Conservation (phyloP, 2,797 vertebrate species). For the Monodelphis domestica region DNA sequence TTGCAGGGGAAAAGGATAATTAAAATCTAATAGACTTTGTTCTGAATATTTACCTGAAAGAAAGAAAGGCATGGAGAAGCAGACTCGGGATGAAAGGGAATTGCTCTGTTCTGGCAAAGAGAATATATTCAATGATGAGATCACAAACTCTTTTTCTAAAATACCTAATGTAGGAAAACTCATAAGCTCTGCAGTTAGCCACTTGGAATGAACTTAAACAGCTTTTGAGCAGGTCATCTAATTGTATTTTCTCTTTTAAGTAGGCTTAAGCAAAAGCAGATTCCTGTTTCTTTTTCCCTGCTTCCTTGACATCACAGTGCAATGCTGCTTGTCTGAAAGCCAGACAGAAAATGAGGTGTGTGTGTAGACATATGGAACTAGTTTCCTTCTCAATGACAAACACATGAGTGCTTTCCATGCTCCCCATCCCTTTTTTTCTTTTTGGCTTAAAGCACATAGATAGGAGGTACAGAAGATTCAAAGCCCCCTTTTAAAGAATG, state of each 20-base stretch:
- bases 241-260: conserved; percentile 72
- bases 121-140: not conserved
- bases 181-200: conserved; percentile 25
- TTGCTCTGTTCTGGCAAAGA: not conserved
- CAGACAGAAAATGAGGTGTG: conserved; percentile 36
- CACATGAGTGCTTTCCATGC: conserved; percentile 19
- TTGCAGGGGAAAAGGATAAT: not conserved
- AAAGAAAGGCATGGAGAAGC: no score
- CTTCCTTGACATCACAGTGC: conserved; percentile 62
- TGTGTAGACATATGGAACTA: conserved; percentile 62
- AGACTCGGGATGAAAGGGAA: not conserved
- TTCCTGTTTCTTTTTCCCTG: conserved; percentile 60
- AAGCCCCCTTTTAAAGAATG: not conserved
- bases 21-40: not conserved
- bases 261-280: conserved; percentile 79
- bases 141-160: conserved; percentile 16
- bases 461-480: not conserved
- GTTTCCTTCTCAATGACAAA: conserved; percentile 62
- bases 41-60: not conserved
- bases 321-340: conserved; percentile 63
- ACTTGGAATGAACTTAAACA: conserved; percentile 69
- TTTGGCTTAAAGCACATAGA: conserved; percentile 17
- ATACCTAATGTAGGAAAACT: conserved; percentile 30
- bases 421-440: not conserved
- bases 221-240: conserved; percentile 66